Evolutionary conservation across 2,797 vertebrate species (phyloP), one percentile per base, ranked within the genome.

Genomic region (Sandelia bainsii): DNA sequence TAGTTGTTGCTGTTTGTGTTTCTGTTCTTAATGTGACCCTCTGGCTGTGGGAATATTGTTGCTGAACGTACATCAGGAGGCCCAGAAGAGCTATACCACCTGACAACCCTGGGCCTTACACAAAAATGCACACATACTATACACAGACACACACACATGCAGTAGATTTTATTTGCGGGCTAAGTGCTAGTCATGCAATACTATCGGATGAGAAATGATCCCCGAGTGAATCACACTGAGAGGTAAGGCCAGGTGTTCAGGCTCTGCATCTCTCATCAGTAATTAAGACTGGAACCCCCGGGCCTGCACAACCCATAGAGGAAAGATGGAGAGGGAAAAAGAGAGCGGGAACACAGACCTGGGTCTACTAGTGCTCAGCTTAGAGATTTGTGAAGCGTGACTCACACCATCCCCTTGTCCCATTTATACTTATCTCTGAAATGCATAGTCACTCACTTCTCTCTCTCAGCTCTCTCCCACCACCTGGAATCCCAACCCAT

Each of bases 201-300:
- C 62, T 59, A 72, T 64, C 1, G 71, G 79, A 73, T 79, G 83
- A 83, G 82, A 54, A 79, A 82, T 25, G 60, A 82, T 77, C 76
- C 76, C 78, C 52, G 75, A 79, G 87, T 66, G 87, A 73, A 80
- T 84, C 69, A 67, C 1, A 50, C 83, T 80, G 75, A 84, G 70
- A 84, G 76, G 82, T 74, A 79, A 72, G 83, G 79, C 83, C 89
- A 89, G 91, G 90, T 91, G 90, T 89, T 84, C 56, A 54, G 67
- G 77, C 74, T 81, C 79, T 72, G 75, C 82, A 69, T 86, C 80
- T 59, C 87, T 87, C 85, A 82, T 84, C 84, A 87, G 90, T 92
- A 90, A 91, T 93, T 92, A 93, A 87, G 82, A 84, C 67, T 22
- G 40, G 65, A 83, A 70, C 83, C 91, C 80, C 49, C 44, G 68